Base-by-base conservation (phyloP, 1,140 invertebrate genomes). In the Drosophila mayri region DNA sequence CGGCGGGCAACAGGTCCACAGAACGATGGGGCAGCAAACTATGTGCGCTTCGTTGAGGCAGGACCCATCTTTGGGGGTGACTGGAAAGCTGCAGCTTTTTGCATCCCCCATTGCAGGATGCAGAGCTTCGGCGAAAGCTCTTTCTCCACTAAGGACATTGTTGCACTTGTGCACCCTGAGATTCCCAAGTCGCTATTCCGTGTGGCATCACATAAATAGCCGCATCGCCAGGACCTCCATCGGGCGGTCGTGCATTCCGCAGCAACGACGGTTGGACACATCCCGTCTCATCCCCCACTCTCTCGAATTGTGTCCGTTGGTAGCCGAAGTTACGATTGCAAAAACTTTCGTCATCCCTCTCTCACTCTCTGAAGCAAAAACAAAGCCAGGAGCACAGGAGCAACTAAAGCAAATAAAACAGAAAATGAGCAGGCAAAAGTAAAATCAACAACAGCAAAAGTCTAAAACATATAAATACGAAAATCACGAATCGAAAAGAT, bases 241-340 rank as follows among this genome's bases (percentile, higher is more conserved):
- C 43, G 88, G 88, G 88, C 88, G 88, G 88, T 91, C 88, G 84
- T 66, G 88, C 76, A 81, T 91, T 91, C 81, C 66, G 84, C 88
- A 91, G 88, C 58, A 75, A 72, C 30, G 73, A 79, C 88, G 88
- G 88, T 91, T 91, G 88, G 88, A 50, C 88, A 91, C 88, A 91
- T 54, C 88, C 88, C 88, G 88, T 85, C 66, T 65, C 62, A 80
- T 67, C 84, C 84, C 70, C 70, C 60, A 63, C 65, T 83, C 79
- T 87, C 85, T 81, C 73, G 66, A 91, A 91, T 91, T 91, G 88
- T 91, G 88, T 75, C 83, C 68, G 62, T 75, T 79, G 84, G 70
- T 81, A 76, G 62, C 55, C 77, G 62, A 72, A 78, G 75, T 78
- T 71, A 87, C 68, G 64, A 78, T 85, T 80, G 70, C 77, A 66